phyloP scores from a whole-genome alignment of 2,113 vertebrate genomes.

The Hyperoodon ampullatus region DNA sequence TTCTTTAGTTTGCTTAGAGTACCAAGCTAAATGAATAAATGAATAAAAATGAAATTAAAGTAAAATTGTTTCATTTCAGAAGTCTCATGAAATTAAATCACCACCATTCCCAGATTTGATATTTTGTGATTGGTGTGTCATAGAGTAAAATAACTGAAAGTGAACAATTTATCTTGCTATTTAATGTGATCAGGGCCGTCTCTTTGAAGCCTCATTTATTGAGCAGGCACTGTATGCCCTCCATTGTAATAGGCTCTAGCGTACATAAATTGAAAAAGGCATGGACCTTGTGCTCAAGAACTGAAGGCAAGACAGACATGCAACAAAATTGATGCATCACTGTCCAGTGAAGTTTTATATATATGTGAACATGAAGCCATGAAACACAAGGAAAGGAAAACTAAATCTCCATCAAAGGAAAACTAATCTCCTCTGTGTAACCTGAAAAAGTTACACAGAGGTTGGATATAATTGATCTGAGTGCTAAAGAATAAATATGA shows the following conservation, averaged over 20 bases:
- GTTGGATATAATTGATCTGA: background rate
- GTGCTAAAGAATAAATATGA: background rate
- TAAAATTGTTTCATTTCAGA: background rate
- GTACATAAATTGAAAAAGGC: background rate
- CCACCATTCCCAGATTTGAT: background rate
- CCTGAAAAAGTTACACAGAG: background rate
- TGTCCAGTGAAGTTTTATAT: background rate
- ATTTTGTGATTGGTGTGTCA: background rate
- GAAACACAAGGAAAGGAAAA: background rate
- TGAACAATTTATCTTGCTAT: background rate
- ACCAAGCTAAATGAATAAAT: slow-evolving; percentile 29
- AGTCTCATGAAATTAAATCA: background rate
- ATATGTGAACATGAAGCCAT: background rate
- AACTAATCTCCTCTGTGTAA: too few relatives aligned
- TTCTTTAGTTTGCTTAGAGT: slow-evolving; percentile 28
- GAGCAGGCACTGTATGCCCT: background rate
- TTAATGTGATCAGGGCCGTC: background rate
- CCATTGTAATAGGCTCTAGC: background rate
- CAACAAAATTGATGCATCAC: background rate
- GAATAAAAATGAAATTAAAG: background rate
- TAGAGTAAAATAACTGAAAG: background rate
- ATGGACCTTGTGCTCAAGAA: background rate
- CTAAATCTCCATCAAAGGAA: background rate
- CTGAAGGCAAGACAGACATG: background rate
- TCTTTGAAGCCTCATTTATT: background rate